phyloP scores from a whole-genome alignment of 1,140 invertebrate genomes.

The Phenacoccus solenopsis region DNA sequence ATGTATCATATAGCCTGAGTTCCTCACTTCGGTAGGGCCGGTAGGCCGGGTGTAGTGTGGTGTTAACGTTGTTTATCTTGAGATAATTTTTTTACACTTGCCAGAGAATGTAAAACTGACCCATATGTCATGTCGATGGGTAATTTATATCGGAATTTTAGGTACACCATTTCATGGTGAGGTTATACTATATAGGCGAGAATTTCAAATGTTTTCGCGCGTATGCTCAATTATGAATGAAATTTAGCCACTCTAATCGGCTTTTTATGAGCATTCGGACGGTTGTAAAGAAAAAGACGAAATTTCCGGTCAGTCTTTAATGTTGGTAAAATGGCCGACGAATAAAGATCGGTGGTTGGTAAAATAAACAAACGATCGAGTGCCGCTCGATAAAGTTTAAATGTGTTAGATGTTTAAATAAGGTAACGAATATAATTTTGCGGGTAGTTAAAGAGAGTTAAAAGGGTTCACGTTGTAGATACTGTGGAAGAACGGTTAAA shows the following conservation, averaged over 20 bases:
- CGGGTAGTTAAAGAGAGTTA: conserved; percentile 1
- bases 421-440: not conserved
- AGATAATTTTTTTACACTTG: not conserved
- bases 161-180: no score
- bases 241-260: no score
- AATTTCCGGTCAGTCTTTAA: no score
- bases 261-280: no score
- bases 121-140: not conserved
- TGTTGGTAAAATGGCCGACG: no score
- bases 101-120: not conserved
- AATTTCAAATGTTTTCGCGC: no score
- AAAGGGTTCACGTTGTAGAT: not conserved
- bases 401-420: not conserved
- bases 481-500: not conserved
- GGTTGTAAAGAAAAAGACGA: no score
- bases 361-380: not conserved
- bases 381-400: not conserved
- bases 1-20: not conserved
- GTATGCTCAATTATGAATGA: no score
- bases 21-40: not conserved
- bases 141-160: no score
- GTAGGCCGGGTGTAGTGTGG: not conserved
- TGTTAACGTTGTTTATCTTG: not conserved
- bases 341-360: no score
- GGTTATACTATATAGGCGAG: no score